Evolutionary conservation across 1,140 invertebrate genomes (phyloP).

Genomic region (Camponotus floridanus): DNA sequence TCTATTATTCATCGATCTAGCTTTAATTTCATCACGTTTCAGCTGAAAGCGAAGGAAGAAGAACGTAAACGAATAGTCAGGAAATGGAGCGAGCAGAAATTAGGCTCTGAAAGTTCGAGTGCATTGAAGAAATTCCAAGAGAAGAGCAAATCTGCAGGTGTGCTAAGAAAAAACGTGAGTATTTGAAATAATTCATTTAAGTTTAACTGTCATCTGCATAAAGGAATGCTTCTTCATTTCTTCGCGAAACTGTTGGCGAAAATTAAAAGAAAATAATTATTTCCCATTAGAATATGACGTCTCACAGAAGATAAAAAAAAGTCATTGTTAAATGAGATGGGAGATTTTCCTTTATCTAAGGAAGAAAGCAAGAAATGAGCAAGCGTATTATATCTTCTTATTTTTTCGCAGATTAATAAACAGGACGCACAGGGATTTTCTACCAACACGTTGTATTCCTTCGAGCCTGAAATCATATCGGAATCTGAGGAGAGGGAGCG

Average conservation of each 20-base stretch:
- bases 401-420: constrained; percentile 54
- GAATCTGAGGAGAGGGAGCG: constrained; percentile 89
- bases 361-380: neutral
- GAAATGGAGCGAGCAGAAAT: constrained; percentile 77
- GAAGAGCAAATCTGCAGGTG: constrained; percentile 28
- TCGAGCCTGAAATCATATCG: constrained; percentile 88
- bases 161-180: constrained; percentile 35
- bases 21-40: constrained; percentile 4
- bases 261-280: constrained; percentile 31
- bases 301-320: constrained; percentile 13
- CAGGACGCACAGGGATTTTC: constrained; percentile 27
- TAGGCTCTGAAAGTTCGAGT: constrained; percentile 70
- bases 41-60: constrained; percentile 78
- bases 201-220: neutral
- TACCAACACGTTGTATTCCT: constrained; percentile 81
- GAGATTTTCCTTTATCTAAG: neutral
- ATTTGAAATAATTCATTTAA: constrained; percentile 4
- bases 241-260: neutral
- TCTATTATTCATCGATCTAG: neutral
- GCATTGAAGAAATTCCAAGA: constrained; percentile 27
- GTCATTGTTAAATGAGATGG: neutral
- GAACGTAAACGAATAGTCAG: constrained; percentile 73
- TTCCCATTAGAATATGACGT: neutral
- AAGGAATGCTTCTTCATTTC: no score
- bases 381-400: neutral